Evolutionary conservation across 2,888 invertebrate genomes (phyloP), one percentile per base, ranked within the genome.

Genomic region (Nycteola revayana): DNA sequence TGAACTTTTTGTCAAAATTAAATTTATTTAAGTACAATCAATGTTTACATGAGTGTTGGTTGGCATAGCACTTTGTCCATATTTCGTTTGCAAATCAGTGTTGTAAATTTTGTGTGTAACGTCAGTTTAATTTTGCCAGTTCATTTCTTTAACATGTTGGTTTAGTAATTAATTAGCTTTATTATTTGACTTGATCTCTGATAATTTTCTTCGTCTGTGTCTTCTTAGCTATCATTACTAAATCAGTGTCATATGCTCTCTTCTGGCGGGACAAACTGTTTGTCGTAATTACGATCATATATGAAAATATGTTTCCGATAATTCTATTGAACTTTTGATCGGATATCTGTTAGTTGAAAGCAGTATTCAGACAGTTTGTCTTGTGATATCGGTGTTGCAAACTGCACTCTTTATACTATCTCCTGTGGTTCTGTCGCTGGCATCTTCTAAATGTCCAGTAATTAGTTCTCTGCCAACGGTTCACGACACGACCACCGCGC

Each of bases 401-500:
- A 88, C 79, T 88, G 88, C 88, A 86, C 87, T 88, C 88, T 88
- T 87, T 88, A 87, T 86, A 81, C 84, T 86, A 71, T 84, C 73
- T 86, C 77, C 78, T 88, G 78, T 83, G 82, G 77, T 82, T 80
- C 85, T 84, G 80, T 87, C 81, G 83, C 85, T 82, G 86, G 84
- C 78, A 75, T 81, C 81, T 77, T 78, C 76, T 75, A 66, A 76
- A 74, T 75, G 78, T 78, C 77, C 76, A 78, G 79, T 79, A 70
- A 59, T 66, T 62, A 82, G 79, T 79, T 78, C 66, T 76, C 69
- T 77, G 77, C 76, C 81, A 68, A 64, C 71, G 75, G 71, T 75
- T 69, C 72, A 68, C 70, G 70, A 78, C 75, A 78, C 67, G 66
- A 77, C 81, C 82, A 84, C 82, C 84, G 85, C 78, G 84, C 74